Evolutionary conservation across 2,797 vertebrate genomes (phyloP).

Genomic region (Poecilia gillii): DNA sequence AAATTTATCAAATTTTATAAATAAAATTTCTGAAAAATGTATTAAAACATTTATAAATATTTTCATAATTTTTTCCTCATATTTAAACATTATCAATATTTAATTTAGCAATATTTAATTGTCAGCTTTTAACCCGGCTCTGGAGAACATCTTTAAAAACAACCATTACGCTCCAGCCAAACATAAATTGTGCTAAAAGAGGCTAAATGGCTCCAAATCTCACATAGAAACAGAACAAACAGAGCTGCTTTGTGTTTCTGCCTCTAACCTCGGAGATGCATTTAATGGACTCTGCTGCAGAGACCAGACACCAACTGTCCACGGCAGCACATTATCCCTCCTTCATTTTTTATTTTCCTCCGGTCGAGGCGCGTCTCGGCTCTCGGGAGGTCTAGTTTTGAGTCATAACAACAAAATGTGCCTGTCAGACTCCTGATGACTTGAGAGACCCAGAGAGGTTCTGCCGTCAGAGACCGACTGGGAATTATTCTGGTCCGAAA

Average conservation of each 20-base stretch:
- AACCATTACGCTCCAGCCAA: slow-evolving; percentile 11
- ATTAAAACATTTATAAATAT: no score
- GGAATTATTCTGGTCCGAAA: slow-evolving; percentile 17
- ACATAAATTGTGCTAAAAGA: slow-evolving; percentile 12
- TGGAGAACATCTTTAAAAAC: background rate
- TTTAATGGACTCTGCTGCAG: slow-evolving; percentile 6
- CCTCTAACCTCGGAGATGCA: background rate
- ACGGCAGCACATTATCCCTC: background rate
- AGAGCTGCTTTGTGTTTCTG: background rate
- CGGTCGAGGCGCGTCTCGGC: background rate
- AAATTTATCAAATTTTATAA: no score
- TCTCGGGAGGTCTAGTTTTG: slow-evolving; percentile 1
- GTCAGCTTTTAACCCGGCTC: no score
- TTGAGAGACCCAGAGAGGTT: background rate
- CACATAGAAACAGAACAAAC: background rate
- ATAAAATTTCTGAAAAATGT: no score
- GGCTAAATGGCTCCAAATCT: background rate
- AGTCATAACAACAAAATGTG: slow-evolving; percentile 5
- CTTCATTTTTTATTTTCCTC: background rate
- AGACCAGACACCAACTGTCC: background rate
- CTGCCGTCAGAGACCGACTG: background rate
- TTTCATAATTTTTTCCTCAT: no score
- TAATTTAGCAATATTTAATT: no score
- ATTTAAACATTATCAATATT: no score
- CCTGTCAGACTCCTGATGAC: slow-evolving; percentile 12